Base-by-base conservation (phyloP, 2,113 vertebrate species). In the Thinocorus orbignyianus region DNA sequence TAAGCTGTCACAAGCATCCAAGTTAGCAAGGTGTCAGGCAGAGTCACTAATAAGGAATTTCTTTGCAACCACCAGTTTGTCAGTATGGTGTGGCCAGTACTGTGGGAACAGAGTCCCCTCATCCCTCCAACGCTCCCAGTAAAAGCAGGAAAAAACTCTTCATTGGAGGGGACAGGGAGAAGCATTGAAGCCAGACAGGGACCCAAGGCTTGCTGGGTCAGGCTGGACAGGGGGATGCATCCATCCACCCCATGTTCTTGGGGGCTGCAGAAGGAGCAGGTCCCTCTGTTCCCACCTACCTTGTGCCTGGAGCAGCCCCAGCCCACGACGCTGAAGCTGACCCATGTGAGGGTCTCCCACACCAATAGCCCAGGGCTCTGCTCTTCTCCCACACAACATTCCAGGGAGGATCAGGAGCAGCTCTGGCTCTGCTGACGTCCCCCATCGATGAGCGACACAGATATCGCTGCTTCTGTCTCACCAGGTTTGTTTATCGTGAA, bases 201-300 rank as follows among this genome's bases (percentile, higher is more conserved):
- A 4, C 42, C 42, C 17, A 1, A 31, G 26, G 41, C 17, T 55
- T 7, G 54, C 52, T 7, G 6, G 78, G 62, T 9, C 64, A 18
- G 80, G 62, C 54, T 11, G 52, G 58, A n/a, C 49, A 12, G 64
- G 24, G 48, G 20, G 42, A 55, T 26, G 64, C 55, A 12, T 20
- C 7, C 3, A 0, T 25, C 25, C 49, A 7, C 30, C 52, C n/a
- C 5, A 0, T 0, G n/a, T 30, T 33, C 48, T 20, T 1, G 0
- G 26, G 44, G 42, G 33, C 52, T 31, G 54, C 3, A 7, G 65
- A 35, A 42, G 54, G 49, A 82, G 12, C 3, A 0, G 41, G 25
- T 15, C 28, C 52, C 37, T 51, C 31, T 1, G 9, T 4, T 72
- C 52, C 60, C 23, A 52, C 26, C 18, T 3, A 8, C 37, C 51